Conservation (phyloP, 2,113 vertebrate species). For the Heteronetta atricapilla region DNA sequence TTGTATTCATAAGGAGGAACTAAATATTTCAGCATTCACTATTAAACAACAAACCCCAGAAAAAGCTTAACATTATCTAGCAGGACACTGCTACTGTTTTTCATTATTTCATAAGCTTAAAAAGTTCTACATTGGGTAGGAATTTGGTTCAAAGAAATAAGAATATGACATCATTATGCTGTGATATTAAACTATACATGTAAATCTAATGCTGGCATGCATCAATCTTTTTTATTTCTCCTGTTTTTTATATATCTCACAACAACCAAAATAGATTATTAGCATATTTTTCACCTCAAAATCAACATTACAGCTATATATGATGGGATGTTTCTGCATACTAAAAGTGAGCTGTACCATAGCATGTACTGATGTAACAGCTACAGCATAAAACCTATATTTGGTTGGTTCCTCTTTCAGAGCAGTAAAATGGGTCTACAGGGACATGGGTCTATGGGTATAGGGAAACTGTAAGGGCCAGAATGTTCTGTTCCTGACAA, state of each 20-base stretch:
- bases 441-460: background rate
- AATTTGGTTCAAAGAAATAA: background rate
- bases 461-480: background rate
- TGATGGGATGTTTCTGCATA: background rate
- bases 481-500: background rate
- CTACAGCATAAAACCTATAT: background rate
- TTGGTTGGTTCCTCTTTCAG: background rate
- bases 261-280: background rate
- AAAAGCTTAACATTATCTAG: background rate
- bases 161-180: background rate
- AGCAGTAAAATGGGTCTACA: background rate
- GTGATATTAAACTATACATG: background rate
- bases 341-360: background rate
- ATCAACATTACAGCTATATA: background rate
- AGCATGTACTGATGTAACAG: fast-evolving
- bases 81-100: background rate
- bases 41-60: background rate
- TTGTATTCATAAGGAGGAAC: background rate
- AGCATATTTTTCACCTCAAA: background rate
- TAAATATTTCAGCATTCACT: background rate
- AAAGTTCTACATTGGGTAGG: background rate
- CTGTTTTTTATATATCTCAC: background rate
- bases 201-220: background rate
- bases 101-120: background rate
- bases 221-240: background rate